phyloP scores from a whole-genome alignment of 2,888 invertebrate genomes.

The Bombylius discolor region DNA sequence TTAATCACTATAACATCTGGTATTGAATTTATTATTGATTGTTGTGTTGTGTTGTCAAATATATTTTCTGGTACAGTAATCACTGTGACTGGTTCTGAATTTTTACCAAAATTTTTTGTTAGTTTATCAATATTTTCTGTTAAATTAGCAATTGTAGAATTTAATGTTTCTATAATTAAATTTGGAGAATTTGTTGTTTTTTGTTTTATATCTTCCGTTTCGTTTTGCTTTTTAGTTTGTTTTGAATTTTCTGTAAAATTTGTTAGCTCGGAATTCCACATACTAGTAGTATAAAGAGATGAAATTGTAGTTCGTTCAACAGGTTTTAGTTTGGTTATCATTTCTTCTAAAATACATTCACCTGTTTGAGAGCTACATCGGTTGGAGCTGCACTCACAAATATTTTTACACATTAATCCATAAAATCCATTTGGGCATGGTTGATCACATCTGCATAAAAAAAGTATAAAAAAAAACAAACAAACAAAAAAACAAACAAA shows the following conservation, averaged over 20 bases:
- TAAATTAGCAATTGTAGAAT: constrained; percentile 32
- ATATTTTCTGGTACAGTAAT: constrained; percentile 12
- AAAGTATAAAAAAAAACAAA: background rate
- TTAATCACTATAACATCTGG: constrained; percentile 33
- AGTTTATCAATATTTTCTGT: constrained; percentile 29
- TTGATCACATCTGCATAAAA: constrained; percentile 26
- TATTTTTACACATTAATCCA: constrained; percentile 31
- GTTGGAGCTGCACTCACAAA: constrained; percentile 26
- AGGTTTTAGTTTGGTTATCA: background rate
- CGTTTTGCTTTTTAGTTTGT: constrained; percentile 1
- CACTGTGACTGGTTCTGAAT: constrained; percentile 11
- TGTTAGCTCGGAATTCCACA: no score
- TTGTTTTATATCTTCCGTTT: background rate
- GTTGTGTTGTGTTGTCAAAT: constrained; percentile 18
- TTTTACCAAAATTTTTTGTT: constrained; percentile 12
- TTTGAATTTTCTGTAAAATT: background rate
- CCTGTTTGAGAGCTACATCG: constrained; percentile 21
- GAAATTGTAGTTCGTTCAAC: background rate
- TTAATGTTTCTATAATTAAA: constrained; percentile 30
- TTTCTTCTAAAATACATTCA: constrained; percentile 13
- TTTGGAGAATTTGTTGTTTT: background rate
- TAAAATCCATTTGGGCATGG: constrained; percentile 30
- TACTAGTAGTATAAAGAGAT: background rate
- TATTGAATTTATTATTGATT: constrained; percentile 15
- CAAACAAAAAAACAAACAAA: background rate